These are phyloP conservation scores for Perizoma affinitatum DNA, from an alignment of 2,888 invertebrate genomes.

Conservation along the genomic window DNA sequence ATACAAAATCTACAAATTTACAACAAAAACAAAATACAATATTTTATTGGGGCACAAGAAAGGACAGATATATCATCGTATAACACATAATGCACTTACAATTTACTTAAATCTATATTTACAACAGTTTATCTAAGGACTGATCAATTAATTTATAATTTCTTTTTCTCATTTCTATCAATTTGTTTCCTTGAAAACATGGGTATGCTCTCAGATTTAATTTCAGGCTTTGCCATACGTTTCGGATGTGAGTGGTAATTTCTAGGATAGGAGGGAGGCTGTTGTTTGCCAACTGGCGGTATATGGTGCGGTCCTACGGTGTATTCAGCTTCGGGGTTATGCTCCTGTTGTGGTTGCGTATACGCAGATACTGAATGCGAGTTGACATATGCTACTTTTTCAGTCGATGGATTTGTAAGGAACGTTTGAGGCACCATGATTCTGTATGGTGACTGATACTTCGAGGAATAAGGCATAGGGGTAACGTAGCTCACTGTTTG, in stretches of 20 bases:
- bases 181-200: conserved; percentile 49
- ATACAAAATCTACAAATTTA: not conserved
- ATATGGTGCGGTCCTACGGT: conserved; percentile 55
- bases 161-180: conserved; percentile 56
- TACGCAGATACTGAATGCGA: conserved; percentile 65
- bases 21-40: too few species aligned
- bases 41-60: not conserved
- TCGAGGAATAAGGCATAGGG: conserved; percentile 65
- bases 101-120: conserved; percentile 49
- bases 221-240: conserved; percentile 64
- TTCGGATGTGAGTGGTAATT: conserved; percentile 74
- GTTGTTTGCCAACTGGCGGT: conserved; percentile 60
- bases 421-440: conserved; percentile 77
- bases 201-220: conserved; percentile 47
- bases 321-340: conserved; percentile 65
- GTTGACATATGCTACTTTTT: conserved; percentile 73
- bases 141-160: conserved; percentile 45
- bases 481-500: conserved; percentile 77
- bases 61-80: not conserved
- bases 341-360: conserved; percentile 53
- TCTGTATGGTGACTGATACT: conserved; percentile 69
- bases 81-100: conserved; percentile 30
- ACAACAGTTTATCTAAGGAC: conserved; percentile 41
- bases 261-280: conserved; percentile 62
- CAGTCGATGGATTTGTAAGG: conserved; percentile 59